Evolutionary conservation across 2,888 invertebrate species (phyloP).

Genomic region (Macropis europaea): DNA sequence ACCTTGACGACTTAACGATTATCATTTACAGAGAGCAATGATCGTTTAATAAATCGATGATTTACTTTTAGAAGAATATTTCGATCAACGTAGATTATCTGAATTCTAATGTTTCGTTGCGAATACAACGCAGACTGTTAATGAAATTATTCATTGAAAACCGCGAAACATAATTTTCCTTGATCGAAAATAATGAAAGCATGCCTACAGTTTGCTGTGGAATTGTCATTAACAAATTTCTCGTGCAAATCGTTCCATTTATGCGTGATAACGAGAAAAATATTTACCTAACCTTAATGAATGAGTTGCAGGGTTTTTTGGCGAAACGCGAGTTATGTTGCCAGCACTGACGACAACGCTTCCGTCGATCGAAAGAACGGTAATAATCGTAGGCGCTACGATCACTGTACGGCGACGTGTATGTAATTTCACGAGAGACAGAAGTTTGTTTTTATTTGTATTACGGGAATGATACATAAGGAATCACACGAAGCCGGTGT

Average conservation of each 20-base stretch:
- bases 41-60: no score
- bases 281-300: background rate
- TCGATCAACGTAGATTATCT: no score
- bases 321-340: conserved; percentile 12
- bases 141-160: background rate
- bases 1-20: background rate
- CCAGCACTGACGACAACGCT: conserved; percentile 6
- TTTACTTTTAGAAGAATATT: no score
- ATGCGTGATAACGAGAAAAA: background rate
- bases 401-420: background rate
- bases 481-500: conserved; percentile 6
- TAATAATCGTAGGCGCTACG: background rate
- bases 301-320: conserved; percentile 15
- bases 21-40: no score
- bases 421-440: background rate
- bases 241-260: background rate
- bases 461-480: conserved; percentile 13
- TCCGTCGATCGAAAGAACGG: background rate
- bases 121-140: no score
- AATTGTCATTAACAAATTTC: background rate
- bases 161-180: background rate
- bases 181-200: background rate
- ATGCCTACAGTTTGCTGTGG: background rate
- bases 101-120: no score
- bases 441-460: conserved; percentile 31